Evolutionary conservation across 2,113 vertebrate genomes (phyloP), one percentile per base, ranked within the genome.

Genomic region (Formicarius rufipectus): DNA sequence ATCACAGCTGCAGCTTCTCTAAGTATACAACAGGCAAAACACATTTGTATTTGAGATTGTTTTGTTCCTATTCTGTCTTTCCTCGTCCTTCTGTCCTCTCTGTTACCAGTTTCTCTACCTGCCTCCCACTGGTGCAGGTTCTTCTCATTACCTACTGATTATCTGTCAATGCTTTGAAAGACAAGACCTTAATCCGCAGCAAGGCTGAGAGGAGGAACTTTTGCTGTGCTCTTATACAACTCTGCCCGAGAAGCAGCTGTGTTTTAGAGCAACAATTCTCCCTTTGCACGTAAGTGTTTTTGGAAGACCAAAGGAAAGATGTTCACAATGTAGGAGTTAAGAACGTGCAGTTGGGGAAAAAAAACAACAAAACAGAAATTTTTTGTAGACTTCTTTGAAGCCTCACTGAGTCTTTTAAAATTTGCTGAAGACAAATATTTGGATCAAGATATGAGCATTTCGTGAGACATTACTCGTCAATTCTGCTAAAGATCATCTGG

Each of bases 391-490:
- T 55, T 68, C 10, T 87, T 17, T 93, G 63, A 86, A 94, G 49
- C 52, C 31, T 63, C n/a, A 53, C 47, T 5, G 20, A 94, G 72
- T 77, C 55, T 62, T 73, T 83, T 72, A 49, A 91, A 87, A 89
- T 80, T 62, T 83, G 83, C 85, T 84, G 92, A 96, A 93, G 81
- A 93, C 37, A 86, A 90, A 81, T 68, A 72, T 67, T 91, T 87
- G 62, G 69, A 58, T 92, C 30, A 58, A 90, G 82, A 73, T 67
- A 22, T 31, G 39, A 80, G 71, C 67, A 76, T 75, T 89, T 90
- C 64, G 63, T 9, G 59, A 90, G 75, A 24, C 85, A 74, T 31
- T 63, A 14, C 85, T 85, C 1, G 9, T 94, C 95, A 80, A 84
- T 93, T 92, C 90, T 86, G 85, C 47, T 95, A 68, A 94, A 50